These are phyloP conservation scores for Agonum fuliginosum DNA, from an alignment of 2,888 invertebrate species.

Conservation along the genomic window DNA sequence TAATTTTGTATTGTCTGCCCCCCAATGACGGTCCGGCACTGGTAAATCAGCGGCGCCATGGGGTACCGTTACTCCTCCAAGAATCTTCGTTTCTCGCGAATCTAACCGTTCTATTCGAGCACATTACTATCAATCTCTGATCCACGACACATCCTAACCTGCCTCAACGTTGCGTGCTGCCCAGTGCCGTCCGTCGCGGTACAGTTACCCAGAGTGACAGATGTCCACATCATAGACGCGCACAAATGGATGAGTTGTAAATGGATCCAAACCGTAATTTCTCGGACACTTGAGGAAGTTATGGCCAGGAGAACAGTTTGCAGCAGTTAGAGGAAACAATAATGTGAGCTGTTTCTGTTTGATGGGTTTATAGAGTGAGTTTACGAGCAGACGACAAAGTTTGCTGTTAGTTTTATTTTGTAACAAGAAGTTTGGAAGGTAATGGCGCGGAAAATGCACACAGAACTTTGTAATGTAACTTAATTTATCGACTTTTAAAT, in stretches of 20 bases:
- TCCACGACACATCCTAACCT: conserved; percentile 21
- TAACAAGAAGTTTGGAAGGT: background rate
- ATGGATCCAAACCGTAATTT: conserved; percentile 4
- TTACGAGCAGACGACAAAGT: background rate
- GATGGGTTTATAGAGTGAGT: background rate
- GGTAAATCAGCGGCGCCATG: background rate
- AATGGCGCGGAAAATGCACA: background rate
- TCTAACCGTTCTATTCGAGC: conserved; percentile 37
- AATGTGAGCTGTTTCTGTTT: background rate
- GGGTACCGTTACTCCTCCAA: conserved; percentile 33
- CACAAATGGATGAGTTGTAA: conserved; percentile 11
- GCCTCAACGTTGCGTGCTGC: conserved; percentile 29
- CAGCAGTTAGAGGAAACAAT: background rate
- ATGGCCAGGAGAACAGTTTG: background rate
- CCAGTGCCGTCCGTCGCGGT: conserved; percentile 35
- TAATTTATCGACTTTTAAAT: background rate
- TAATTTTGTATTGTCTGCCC: too few relatives aligned
- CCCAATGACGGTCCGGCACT: background rate
- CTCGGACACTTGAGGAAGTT: background rate
- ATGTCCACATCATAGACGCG: conserved; percentile 10
- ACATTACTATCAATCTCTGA: conserved; percentile 31
- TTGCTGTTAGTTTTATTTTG: background rate
- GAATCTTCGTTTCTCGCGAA: conserved; percentile 40
- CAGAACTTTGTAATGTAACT: background rate
- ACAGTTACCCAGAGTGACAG: conserved; percentile 35